phyloP scores from a whole-genome alignment of 92 coral and sea anemone species.

The Plumapathes pennacea region DNA sequence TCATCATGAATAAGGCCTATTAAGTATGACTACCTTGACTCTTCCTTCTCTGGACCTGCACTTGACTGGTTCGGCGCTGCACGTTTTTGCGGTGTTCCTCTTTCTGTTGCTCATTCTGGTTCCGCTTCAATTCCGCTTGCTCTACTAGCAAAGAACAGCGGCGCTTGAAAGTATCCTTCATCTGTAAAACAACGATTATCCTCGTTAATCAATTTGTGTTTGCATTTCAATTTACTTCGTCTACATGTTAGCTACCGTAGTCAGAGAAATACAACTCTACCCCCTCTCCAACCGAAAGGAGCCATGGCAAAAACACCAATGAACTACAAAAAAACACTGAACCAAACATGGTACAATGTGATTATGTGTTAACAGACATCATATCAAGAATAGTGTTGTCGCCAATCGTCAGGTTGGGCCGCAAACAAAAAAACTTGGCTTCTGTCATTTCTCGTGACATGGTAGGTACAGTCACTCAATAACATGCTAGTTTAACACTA shows the following conservation, averaged over 20 bases:
- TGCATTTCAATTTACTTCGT: too few species aligned
- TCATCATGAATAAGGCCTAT: too few species aligned
- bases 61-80: conserved; percentile 43
- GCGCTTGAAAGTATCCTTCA: conserved; percentile 67
- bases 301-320: background rate
- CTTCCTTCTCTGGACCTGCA: conserved; percentile 43
- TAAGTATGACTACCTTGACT: conserved; percentile 70
- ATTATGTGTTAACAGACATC: background rate
- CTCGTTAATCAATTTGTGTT: too few species aligned
- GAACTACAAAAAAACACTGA: background rate
- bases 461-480: too few species aligned
- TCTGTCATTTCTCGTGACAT: too few species aligned
- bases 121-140: conserved; percentile 39
- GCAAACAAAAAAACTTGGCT: too few species aligned
- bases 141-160: conserved; percentile 58
- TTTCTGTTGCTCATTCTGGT: conserved; percentile 26
- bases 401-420: too few species aligned
- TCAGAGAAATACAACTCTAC: too few species aligned
- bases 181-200: conserved; percentile 30
- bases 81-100: conserved; percentile 53
- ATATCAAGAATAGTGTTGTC: background rate
- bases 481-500: too few species aligned
- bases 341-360: background rate
- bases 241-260: too few species aligned
- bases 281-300: too few species aligned